phyloP scores from a whole-genome alignment of 2,888 invertebrate species.

The Troides helena region DNA sequence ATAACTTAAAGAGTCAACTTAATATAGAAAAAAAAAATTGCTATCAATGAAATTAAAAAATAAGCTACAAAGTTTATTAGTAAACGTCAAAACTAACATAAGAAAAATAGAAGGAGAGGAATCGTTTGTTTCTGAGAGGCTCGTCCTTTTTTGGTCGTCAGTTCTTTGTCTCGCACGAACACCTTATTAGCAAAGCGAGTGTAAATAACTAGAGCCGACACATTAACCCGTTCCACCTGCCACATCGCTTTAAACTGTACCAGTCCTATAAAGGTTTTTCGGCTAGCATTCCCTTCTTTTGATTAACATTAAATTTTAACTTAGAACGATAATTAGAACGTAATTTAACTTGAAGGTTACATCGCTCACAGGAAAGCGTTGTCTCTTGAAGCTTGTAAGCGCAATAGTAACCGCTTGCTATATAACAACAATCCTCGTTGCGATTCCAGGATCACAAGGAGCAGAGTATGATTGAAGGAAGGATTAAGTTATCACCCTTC shows the following conservation, averaged over 20 bases:
- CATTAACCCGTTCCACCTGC: conserved; percentile 29
- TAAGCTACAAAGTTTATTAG: not conserved
- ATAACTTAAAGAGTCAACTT: too few relatives aligned
- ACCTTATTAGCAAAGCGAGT: conserved; percentile 26
- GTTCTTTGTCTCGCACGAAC: conserved; percentile 26
- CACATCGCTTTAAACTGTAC: conserved; percentile 20
- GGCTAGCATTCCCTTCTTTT: conserved; percentile 18
- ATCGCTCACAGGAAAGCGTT: too few relatives aligned
- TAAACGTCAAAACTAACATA: conserved; percentile 3
- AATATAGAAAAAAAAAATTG: too few relatives aligned
- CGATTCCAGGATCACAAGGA: too few relatives aligned
- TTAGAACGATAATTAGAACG: not conserved
- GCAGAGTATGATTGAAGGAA: too few relatives aligned
- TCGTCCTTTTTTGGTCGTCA: conserved; percentile 10
- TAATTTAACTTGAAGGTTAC: not conserved
- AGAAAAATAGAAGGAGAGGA: not conserved
- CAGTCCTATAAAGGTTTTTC: conserved; percentile 13
- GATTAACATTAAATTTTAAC: conserved; percentile 15
- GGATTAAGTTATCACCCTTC: too few relatives aligned
- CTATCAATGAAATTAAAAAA: too few relatives aligned
- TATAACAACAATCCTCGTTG: too few relatives aligned
- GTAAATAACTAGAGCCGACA: conserved; percentile 28
- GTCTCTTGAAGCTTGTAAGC: too few relatives aligned
- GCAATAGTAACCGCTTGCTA: too few relatives aligned
- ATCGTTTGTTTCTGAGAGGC: not conserved